These are phyloP conservation scores for Pilophorus perplexus DNA, from an alignment of 2,888 invertebrate genomes.

Conservation along the genomic window DNA sequence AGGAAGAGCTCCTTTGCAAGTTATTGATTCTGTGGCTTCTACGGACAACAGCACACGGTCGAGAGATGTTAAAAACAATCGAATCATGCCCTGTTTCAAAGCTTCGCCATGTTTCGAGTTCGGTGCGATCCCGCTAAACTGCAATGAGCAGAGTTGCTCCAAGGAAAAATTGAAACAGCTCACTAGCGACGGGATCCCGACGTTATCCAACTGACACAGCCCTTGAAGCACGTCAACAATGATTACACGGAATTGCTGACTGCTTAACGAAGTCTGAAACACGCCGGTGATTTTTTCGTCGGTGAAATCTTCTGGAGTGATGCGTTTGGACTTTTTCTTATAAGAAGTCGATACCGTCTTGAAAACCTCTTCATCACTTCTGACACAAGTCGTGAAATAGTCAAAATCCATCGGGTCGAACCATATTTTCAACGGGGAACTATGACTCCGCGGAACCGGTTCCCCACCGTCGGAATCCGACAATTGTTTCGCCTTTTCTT, in stretches of 20 bases:
- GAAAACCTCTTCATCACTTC: conserved; percentile 54
- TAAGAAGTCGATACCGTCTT: conserved; percentile 44
- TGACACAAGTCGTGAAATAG: conserved; percentile 59
- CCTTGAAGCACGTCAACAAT: conserved; percentile 54
- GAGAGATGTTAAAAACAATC: conserved; percentile 59
- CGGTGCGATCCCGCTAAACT: conserved; percentile 55
- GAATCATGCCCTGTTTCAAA: conserved; percentile 59
- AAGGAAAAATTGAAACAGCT: conserved; percentile 58
- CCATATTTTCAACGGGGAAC: conserved; percentile 58
- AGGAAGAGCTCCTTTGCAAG: conserved; percentile 62
- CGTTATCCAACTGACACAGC: conserved; percentile 38
- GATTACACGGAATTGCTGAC: conserved; percentile 60
- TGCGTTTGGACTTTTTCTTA: conserved; percentile 50
- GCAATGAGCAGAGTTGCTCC: conserved; percentile 61
- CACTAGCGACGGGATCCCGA: conserved; percentile 10
- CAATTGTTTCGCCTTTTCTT: conserved; percentile 50
- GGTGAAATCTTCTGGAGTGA: conserved; percentile 57
- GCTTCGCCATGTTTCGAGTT: conserved; percentile 54
- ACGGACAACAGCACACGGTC: conserved; percentile 55
- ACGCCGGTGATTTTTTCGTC: conserved; percentile 58
- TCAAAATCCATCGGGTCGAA: conserved; percentile 62
- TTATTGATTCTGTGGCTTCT: conserved; percentile 56
- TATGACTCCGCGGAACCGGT: conserved; percentile 51
- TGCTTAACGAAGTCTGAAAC: conserved; percentile 54
- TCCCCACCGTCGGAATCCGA: conserved; percentile 56